A percentile compares a stretch with the other conserved stretches of the same genome.
Conservation (phyloP, 1,140 invertebrate species). For the Globodera ellingtonae region DNA sequence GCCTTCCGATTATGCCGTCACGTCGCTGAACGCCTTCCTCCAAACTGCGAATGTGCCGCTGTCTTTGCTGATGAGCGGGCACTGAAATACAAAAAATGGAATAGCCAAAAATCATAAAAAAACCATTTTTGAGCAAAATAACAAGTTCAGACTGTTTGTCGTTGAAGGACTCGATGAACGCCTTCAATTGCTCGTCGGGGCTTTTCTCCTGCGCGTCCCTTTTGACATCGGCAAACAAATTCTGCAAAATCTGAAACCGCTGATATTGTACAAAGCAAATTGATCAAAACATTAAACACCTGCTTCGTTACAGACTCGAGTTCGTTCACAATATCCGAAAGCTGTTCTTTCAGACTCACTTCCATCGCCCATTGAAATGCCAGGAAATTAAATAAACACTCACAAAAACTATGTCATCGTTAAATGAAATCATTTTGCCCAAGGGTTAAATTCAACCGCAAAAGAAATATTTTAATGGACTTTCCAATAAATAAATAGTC, state of each 20-base stretch:
- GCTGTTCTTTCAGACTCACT: slow-evolving; percentile 14
- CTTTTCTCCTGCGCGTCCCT: not conserved
- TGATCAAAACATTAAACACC: slow-evolving; percentile 3
- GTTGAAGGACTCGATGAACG: slow-evolving; percentile 13
- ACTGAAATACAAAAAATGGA: slow-evolving; percentile 15
- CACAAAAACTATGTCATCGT: not conserved
- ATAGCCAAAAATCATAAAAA: not conserved
- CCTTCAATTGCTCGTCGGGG: not conserved
- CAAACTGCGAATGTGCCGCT: slow-evolving; percentile 36
- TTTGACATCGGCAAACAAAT: slow-evolving; percentile 6
- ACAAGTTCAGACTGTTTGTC: slow-evolving; percentile 7
- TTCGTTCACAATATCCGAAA: slow-evolving; percentile 18
- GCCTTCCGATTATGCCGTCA: slow-evolving; percentile 41
- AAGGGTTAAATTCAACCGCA: not conserved
- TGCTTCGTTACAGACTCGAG: slow-evolving; percentile 24
- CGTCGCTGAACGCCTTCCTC: slow-evolving; percentile 38
- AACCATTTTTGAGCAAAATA: slow-evolving; percentile 19
- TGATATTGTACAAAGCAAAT: not conserved
- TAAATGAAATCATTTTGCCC: not conserved
- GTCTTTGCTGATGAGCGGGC: slow-evolving; percentile 39
- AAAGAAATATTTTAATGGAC: no score
- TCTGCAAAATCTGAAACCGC: slow-evolving; percentile 4
- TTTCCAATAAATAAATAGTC: no score
- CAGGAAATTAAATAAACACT: not conserved
- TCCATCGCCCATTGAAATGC: not conserved